These are phyloP conservation scores for Brachionus asplanchnoidis DNA, from an alignment of 1,140 invertebrate species.

Conservation along the genomic window DNA sequence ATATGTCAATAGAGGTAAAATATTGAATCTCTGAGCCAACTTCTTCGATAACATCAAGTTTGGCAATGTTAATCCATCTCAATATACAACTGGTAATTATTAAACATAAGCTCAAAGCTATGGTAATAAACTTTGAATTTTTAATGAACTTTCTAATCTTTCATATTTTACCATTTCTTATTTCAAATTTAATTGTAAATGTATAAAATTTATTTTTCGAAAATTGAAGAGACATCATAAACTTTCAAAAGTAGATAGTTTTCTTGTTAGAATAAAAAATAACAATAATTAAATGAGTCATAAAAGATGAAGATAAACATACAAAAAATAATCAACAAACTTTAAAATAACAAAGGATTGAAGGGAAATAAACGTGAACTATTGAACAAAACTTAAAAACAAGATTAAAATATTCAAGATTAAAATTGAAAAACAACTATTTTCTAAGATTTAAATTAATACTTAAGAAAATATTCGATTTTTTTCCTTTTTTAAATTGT, in stretches of 20 bases:
- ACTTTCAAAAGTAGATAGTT: not conserved
- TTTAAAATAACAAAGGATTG: not conserved
- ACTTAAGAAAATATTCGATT: no score
- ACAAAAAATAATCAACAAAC: not conserved
- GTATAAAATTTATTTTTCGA: not conserved
- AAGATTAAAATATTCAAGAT: no score
- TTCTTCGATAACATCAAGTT: not conserved
- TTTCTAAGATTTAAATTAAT: no score
- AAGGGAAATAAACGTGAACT: not conserved
- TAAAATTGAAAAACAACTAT: no score
- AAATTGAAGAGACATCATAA: not conserved
- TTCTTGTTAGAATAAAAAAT: not conserved
- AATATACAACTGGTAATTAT: constrained; percentile 5
- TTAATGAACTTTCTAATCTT: not conserved
- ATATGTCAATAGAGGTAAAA: not conserved
- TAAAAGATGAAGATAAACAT: not conserved
- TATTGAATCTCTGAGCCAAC: not conserved
- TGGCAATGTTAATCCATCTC: not conserved
- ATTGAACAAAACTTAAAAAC: no score
- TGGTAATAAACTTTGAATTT: not conserved
- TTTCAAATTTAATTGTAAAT: not conserved
- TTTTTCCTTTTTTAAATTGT: no score
- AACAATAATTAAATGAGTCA: not conserved
- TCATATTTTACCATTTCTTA: constrained; percentile 19
- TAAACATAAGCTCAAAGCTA: not conserved